Evolutionary conservation across 2,113 vertebrate species (phyloP).

Genomic region (Scolopax mira): DNA sequence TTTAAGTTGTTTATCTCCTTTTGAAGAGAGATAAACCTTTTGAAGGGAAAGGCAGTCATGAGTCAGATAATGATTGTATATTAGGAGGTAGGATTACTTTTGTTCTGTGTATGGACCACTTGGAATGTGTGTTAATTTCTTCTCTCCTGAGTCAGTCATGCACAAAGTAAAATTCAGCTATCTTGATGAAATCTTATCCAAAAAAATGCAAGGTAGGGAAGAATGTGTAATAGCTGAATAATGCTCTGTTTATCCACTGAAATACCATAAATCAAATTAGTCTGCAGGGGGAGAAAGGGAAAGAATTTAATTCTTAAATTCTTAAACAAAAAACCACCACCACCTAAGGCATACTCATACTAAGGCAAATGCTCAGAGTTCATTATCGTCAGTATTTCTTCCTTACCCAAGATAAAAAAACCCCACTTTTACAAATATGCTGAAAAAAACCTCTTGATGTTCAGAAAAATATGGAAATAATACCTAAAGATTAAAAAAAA

Average conservation of each 20-base stretch:
- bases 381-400: background rate
- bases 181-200: background rate
- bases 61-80: background rate
- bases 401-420: background rate
- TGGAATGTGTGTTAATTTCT: background rate
- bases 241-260: background rate
- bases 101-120: background rate
- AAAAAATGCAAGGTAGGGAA: background rate
- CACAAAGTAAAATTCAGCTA: background rate
- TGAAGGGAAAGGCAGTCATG: background rate
- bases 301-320: background rate
- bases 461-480: background rate
- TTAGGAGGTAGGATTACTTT: background rate
- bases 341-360: background rate
- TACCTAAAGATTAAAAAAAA: background rate
- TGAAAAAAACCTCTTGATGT: fast-evolving
- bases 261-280: background rate
- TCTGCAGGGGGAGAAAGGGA: background rate
- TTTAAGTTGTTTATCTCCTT: background rate
- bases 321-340: background rate
- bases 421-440: background rate
- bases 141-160: background rate
- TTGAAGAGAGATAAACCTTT: background rate
- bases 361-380: background rate
- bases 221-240: background rate